phyloP scores from a whole-genome alignment of 2,888 invertebrate species.

The Scelioninae gen. 1 region DNA sequence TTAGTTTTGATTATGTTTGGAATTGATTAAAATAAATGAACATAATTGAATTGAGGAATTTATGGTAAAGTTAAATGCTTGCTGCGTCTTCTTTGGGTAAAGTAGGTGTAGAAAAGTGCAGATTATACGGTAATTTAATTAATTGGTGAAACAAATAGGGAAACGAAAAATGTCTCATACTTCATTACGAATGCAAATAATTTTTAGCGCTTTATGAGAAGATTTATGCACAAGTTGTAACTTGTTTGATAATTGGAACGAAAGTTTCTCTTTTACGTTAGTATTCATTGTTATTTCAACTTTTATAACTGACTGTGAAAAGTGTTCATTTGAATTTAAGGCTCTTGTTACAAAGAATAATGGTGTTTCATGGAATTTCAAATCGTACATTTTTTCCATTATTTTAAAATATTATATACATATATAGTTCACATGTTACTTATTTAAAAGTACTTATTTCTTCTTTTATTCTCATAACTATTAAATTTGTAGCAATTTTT shows the following conservation, averaged over 20 bases:
- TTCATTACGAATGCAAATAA: slow-evolving; percentile 65
- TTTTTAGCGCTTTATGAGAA: slow-evolving; percentile 61
- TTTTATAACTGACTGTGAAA: slow-evolving; percentile 69
- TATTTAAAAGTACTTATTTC: slow-evolving; percentile 8
- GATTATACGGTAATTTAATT: slow-evolving; percentile 21
- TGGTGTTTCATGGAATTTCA: slow-evolving; percentile 57
- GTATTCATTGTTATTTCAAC: slow-evolving; percentile 69
- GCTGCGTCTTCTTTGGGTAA: background rate
- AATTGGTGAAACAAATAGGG: slow-evolving; percentile 51
- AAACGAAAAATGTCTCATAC: slow-evolving; percentile 47
- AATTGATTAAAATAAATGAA: too few species aligned
- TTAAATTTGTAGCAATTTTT: slow-evolving; percentile 17
- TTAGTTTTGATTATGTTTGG: too few species aligned
- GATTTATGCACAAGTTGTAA: slow-evolving; percentile 67
- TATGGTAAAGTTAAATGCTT: too few species aligned
- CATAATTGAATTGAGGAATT: too few species aligned
- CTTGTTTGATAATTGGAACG: slow-evolving; percentile 69
- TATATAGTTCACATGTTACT: slow-evolving; percentile 28
- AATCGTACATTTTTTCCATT: slow-evolving; percentile 59
- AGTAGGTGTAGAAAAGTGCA: background rate
- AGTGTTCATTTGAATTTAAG: slow-evolving; percentile 69
- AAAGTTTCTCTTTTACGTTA: slow-evolving; percentile 64
- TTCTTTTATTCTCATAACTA: slow-evolving; percentile 5
- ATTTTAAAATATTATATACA: slow-evolving; percentile 40
- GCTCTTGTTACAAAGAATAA: slow-evolving; percentile 68